A percentile compares a stretch with the other conserved stretches of the same genome.
Conservation (phyloP, 2,888 invertebrate genomes). For the Sesia apiformis region DNA sequence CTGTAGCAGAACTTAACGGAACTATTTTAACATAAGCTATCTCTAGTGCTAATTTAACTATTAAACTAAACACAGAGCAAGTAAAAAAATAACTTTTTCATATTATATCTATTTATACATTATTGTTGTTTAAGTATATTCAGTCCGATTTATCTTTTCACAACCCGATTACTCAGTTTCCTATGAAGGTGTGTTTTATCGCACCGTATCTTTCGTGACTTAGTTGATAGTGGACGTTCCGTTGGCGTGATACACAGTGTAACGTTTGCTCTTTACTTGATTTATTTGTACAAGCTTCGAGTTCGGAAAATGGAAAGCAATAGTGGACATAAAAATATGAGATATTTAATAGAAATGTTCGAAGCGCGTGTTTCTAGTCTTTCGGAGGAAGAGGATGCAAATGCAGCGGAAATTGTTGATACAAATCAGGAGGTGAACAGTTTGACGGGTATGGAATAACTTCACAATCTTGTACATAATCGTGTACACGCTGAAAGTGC, state of each 20-base stretch:
- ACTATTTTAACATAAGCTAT: background rate
- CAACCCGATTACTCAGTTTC: background rate
- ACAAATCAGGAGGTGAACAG: constrained; percentile 1
- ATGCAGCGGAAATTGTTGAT: constrained; percentile 19
- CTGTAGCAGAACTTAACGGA: background rate
- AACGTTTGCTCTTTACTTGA: constrained; percentile 3
- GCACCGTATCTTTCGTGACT: constrained; percentile 34
- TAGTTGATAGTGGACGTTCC: constrained; percentile 35
- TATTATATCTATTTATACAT: no score
- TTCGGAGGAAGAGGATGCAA: constrained; percentile 22
- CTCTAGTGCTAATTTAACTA: no score
- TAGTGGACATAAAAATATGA: constrained; percentile 33
- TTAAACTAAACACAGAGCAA: no score
- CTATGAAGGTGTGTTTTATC: constrained; percentile 31
- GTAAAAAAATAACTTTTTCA: no score
- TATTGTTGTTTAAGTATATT: background rate
- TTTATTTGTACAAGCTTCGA: background rate
- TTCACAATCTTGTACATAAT: background rate
- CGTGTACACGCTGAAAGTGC: no score
- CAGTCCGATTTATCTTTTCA: background rate
- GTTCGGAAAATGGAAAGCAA: constrained; percentile 26
- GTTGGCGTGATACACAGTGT: constrained; percentile 14
- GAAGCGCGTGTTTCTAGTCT: constrained; percentile 33
- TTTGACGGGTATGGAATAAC: background rate
- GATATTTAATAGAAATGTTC: constrained; percentile 53